Conservation (phyloP, 2,797 vertebrate genomes). For the Diplodus sargus region DNA sequence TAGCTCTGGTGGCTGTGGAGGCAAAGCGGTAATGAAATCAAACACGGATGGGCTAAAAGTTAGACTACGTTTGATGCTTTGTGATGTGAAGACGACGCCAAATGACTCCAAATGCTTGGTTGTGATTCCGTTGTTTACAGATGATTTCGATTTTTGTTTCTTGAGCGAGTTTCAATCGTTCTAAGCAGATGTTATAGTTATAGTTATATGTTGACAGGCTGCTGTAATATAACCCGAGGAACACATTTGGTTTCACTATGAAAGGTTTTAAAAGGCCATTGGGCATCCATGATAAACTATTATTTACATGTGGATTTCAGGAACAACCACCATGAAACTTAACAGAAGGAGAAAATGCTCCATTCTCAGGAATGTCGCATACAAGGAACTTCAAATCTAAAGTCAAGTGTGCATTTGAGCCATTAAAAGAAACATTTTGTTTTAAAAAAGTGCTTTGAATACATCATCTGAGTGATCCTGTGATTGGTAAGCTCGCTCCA, state of each 20-base stretch:
- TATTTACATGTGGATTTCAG: not conserved
- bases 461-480: too few relatives aligned
- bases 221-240: not conserved
- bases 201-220: not conserved
- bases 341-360: too few relatives aligned
- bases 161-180: not conserved
- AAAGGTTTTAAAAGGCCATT: not conserved
- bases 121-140: not conserved
- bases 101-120: not conserved
- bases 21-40: conserved; percentile 8
- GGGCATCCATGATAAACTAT: not conserved
- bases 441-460: too few relatives aligned
- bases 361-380: too few relatives aligned
- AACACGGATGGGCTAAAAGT: not conserved
- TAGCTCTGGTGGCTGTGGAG: conserved; percentile 93
- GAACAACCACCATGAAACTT: too few relatives aligned
- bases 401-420: too few relatives aligned
- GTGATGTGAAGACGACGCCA: not conserved
- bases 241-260: not conserved
- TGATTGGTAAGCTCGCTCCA: too few relatives aligned
- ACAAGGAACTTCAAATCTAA: too few relatives aligned
- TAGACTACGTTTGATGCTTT: not conserved
- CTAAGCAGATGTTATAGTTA: not conserved
- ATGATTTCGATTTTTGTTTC: not conserved
- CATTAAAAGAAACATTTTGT: too few relatives aligned